Base-by-base conservation (phyloP, 2,797 vertebrate species). In the Premnoplex brunnescens region DNA sequence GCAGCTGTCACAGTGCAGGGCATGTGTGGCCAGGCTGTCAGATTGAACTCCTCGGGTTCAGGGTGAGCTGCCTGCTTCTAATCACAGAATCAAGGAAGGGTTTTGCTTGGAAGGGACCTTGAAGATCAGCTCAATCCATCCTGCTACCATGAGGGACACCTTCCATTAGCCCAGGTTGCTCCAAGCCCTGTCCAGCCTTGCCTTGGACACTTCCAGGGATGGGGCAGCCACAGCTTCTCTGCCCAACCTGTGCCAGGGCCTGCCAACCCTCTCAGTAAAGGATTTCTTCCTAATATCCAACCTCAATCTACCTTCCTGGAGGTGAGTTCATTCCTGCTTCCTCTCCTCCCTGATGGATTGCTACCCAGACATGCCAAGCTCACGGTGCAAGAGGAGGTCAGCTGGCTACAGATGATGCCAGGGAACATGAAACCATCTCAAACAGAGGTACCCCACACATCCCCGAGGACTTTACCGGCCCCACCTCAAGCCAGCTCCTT, bases 131-230 rank as follows among this genome's bases (percentile, higher is more conserved):
- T 10, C 0, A 0, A 46, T 12, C 34, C 15, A 59, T 1, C 14
- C 10, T 22, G 32, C 36, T 27, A 6, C 14, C 14, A 19, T 41
- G 21, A 8, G 49, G 17, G 58, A 32, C 36, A 43, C 19, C 13
- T 62, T 14, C 41, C 49, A 43, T 16, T 21, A 0, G 2, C 9
- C 32, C 34, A 32, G 73, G 44, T 0, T 66, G 14, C n/a, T 46
- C 21, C 58, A 71, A 52, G 15, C 10, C 37, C 21, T 0, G 0
- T 20, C 66, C n/a, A 36, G 0, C 26, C 39, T 32, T 39, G 30
- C 5, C 15, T 52, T 9, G 26, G 4, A 17, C 14, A 64, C 4
- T 52, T 1, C 36, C 66, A 41, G 73, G 34, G 12, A 36, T 41
- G 59, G 59, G 9, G 6, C 32, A 89, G 32, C 15, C 39, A 14